Evolutionary conservation across 2,888 invertebrate genomes (phyloP).

Genomic region (Dynastes maya): DNA sequence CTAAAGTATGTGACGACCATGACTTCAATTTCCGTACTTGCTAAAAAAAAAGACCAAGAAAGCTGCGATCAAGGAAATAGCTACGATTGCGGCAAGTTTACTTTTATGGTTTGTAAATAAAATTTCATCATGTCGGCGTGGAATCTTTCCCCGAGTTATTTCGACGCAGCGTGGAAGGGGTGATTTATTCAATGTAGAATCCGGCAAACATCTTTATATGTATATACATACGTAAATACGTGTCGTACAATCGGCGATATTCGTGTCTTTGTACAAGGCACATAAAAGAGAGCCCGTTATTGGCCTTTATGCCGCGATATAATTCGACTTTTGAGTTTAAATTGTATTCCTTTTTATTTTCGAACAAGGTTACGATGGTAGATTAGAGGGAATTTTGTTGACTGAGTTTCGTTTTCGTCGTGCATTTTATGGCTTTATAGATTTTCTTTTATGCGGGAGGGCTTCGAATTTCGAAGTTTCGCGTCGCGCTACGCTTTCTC

Average conservation of each 20-base stretch:
- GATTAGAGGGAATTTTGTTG: slow-evolving; percentile 25
- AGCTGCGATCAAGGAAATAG: no score
- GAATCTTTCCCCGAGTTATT: slow-evolving; percentile 1
- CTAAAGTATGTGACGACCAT: not conserved
- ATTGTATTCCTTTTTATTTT: slow-evolving; percentile 40
- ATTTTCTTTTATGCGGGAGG: not conserved
- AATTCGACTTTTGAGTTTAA: slow-evolving; percentile 37
- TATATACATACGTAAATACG: not conserved
- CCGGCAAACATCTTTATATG: slow-evolving; percentile 1
- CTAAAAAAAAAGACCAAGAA: no score
- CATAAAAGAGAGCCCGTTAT: slow-evolving; percentile 24
- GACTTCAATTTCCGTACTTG: not conserved
- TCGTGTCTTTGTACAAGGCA: slow-evolving; percentile 25
- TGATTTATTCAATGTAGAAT: slow-evolving; percentile 6
- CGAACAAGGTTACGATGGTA: slow-evolving; percentile 26
- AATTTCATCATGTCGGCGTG: not conserved
- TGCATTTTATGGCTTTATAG: slow-evolving; percentile 5
- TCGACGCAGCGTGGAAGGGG: not conserved
- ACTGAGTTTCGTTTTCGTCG: not conserved
- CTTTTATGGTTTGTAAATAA: not conserved
- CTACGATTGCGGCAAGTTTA: no score
- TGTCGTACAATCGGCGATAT: not conserved
- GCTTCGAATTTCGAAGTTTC: slow-evolving; percentile 9
- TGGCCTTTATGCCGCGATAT: slow-evolving; percentile 28
- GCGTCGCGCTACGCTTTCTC: not conserved